A percentile compares a stretch with the other conserved stretches of the same genome.
Evolutionary conservation across 2,888 invertebrate species (phyloP).

Genomic region (Caenorhabditis sinica): DNA sequence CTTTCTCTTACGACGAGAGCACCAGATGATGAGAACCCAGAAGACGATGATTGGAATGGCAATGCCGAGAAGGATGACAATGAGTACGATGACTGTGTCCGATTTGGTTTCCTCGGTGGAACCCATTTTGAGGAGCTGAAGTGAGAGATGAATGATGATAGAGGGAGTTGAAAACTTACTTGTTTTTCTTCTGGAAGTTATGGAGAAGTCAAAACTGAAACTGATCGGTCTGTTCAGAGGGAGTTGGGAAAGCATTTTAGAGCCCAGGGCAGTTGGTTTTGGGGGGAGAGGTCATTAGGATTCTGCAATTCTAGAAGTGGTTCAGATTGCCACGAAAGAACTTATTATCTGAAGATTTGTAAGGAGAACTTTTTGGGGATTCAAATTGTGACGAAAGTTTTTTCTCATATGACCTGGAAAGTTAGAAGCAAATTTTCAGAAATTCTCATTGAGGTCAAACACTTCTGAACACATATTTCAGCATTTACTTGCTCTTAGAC

Average conservation of each 20-base stretch:
- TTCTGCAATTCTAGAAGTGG: too few species aligned
- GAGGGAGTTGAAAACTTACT: neutral
- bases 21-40: slow-evolving; percentile 53
- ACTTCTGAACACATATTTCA: too few species aligned
- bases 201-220: slow-evolving; percentile 16
- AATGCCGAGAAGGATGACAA: slow-evolving; percentile 39
- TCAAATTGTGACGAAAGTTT: too few species aligned
- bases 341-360: too few species aligned
- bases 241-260: neutral
- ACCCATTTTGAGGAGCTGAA: slow-evolving; percentile 38
- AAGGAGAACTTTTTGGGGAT: too few species aligned
- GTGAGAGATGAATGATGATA: neutral
- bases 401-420: too few species aligned
- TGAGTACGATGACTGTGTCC: slow-evolving; percentile 8
- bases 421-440: too few species aligned
- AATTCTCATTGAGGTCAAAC: too few species aligned
- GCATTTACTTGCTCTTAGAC: too few species aligned
- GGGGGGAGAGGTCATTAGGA: too few species aligned
- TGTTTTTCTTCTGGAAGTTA: slow-evolving; percentile 3
- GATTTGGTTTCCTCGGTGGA: neutral
- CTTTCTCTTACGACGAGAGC: slow-evolving; percentile 42
- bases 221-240: neutral
- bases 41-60: slow-evolving; percentile 42
- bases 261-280: neutral
- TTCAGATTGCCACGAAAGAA: too few species aligned